Evolutionary conservation across 2,888 invertebrate species (phyloP).

Genomic region (Brachypalpus laphriformis): DNA sequence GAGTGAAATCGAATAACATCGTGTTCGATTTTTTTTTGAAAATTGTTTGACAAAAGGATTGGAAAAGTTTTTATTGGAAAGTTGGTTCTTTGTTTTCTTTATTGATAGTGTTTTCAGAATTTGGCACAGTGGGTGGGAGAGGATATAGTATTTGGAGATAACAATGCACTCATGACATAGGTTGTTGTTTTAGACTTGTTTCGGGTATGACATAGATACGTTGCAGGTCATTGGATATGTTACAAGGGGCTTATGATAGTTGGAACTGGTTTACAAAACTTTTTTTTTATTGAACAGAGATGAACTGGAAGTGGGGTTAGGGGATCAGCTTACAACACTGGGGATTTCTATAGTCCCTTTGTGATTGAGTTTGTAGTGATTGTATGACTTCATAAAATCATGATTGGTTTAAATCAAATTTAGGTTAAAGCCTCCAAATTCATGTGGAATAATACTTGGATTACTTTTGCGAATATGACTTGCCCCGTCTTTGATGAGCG

Average conservation of each 20-base stretch:
- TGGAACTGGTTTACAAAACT: neutral
- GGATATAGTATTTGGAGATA: neutral
- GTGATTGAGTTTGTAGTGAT: neutral
- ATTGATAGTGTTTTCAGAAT: conserved; percentile 5
- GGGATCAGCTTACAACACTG: neutral
- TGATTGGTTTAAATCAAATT: neutral
- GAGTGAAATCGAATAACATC: neutral
- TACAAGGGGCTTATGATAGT: neutral
- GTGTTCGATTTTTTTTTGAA: neutral
- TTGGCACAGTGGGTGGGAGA: neutral
- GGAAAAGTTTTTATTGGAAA: conserved; percentile 25
- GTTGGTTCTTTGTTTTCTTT: conserved; percentile 6
- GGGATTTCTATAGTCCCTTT: neutral
- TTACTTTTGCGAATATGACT: too few species aligned
- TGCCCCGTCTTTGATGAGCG: too few species aligned
- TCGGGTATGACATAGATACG: neutral
- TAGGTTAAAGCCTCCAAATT: too few species aligned
- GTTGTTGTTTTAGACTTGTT: conserved; percentile 3
- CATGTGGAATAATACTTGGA: too few species aligned
- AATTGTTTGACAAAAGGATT: conserved; percentile 22
- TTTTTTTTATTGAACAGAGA: neutral
- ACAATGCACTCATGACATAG: conserved; percentile 21
- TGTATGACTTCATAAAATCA: neutral
- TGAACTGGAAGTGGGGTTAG: neutral
- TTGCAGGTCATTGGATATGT: neutral